Evolutionary conservation across 2,113 vertebrate genomes (phyloP).

Genomic region (Nothobranchius kuhntae): DNA sequence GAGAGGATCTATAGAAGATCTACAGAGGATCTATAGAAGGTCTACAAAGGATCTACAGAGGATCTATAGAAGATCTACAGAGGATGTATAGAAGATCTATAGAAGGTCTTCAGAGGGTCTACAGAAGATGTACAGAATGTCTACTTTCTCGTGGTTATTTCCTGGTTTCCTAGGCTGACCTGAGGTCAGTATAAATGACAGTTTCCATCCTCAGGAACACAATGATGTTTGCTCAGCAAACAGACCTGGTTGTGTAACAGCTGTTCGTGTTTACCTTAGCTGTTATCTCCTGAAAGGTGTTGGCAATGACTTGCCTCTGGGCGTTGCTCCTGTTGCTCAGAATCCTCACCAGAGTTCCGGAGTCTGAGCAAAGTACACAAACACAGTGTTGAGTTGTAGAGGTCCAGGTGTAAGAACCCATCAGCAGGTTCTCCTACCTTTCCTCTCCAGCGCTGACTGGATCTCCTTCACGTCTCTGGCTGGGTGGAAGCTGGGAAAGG

Average conservation of each 20-base stretch:
- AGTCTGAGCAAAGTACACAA: conserved; percentile 61
- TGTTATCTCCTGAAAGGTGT: conserved; percentile 82
- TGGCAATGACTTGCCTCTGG: conserved; percentile 85
- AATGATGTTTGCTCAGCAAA: conserved; percentile 45
- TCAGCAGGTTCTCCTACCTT: conserved; percentile 53
- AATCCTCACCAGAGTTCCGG: conserved; percentile 83
- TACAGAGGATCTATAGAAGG: too few species aligned
- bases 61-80: too few species aligned
- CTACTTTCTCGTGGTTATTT: too few species aligned
- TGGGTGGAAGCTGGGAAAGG: conserved; percentile 68
- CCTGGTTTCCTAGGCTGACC: too few species aligned
- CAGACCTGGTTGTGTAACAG: not conserved
- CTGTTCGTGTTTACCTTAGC: conserved; percentile 76
- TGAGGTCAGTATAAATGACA: too few species aligned
- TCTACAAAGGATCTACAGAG: too few species aligned
- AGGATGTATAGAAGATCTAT: too few species aligned
- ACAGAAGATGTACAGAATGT: too few species aligned
- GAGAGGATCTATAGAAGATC: too few species aligned
- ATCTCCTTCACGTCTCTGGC: conserved; percentile 59
- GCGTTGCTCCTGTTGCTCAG: conserved; percentile 84
- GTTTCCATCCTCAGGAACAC: too few species aligned
- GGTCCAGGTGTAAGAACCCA: too few species aligned
- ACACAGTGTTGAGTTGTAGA: not conserved
- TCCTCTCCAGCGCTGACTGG: conserved; percentile 63
- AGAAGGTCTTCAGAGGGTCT: too few species aligned